Base-by-base conservation (phyloP, 2,113 vertebrate species). In the Oryzias celebensis region DNA sequence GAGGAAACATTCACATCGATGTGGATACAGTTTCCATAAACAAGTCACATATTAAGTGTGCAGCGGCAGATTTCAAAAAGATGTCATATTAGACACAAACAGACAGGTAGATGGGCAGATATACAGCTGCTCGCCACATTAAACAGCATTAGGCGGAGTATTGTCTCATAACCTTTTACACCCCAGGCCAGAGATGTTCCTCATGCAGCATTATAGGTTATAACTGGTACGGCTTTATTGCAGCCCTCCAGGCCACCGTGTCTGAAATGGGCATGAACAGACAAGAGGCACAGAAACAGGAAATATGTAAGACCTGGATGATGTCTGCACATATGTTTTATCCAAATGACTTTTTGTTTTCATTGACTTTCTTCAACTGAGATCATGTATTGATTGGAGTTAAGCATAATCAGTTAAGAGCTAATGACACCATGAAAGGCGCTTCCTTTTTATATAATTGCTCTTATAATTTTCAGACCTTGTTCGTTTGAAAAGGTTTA, bases 1-100 rank as follows among this genome's bases (percentile, higher is more conserved):
- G 14, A 75, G 70, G 74, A 70, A 75, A 59, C 65, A 78, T 68
- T 78, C 76, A 73, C 73, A 84, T 77, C 23, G 23, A 56, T 51
- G 61, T 70, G 72, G 69, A 63, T 58, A 36, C 58, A 60, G 72
- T 85, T 79, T 85, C 80, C 71, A 80, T 62, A 76, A 82, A 79
- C 62, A 78, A 52, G 54, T 50, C 1, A 13, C 22, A 62, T 52
- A 77, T 74, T 72, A 72, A 68, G 74, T 79, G 75, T 65, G 72
- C 57, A 51, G 52, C 31, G 58, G 20, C 54, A 43, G 62, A 77
- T 77, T 14, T 4, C 0, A 26, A 52, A 71, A 73, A 68, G 26
- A 69, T 26, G 52, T 65, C 62, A 85, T 73, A 67, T 77, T 36
- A 75, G 69, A 57, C 1, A 1, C 42, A 66, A 18, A 17, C 65